Base-by-base conservation (phyloP, 2,113 vertebrate species). In the Chaetodon trifascialis region DNA sequence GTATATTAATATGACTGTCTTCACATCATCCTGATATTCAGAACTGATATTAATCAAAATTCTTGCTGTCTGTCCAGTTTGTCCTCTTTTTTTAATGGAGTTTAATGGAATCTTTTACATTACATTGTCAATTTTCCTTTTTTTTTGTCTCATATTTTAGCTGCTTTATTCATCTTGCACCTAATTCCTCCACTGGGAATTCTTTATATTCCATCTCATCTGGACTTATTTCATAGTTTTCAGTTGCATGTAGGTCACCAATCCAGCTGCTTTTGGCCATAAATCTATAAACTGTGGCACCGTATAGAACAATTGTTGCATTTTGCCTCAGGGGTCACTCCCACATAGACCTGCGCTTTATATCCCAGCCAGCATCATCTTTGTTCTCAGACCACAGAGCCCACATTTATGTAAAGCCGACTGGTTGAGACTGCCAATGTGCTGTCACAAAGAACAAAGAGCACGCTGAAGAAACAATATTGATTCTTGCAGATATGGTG, bases 251-350 rank as follows among this genome's bases (percentile, higher is more conserved):
- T 79, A 70, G 68, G 80, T 85, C 72, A 52, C 40, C 7, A 7
- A 71, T 72, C 52, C 71, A 58, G 47, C 49, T 64, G 40, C 55
- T 54, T 59, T 72, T 62, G 52, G 54, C 36, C 42, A 62, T 64
- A 14, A 49, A 78, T 74, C 72, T 30, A 16, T 74, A 60, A 84
- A 83, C n/a, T 16, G 65, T 9, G 54, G 60, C 15, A 47, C 17
- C 4, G 4, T 56, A 40, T 46, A 44, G 56, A 67, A 54, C 63
- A 78, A n/a, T 75, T 42, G 67, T 63, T 84, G 66, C n/a, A 10
- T 71, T 65, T 66, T 49, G 79, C 90, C 80, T 81, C 36, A 62
- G 82, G 89, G 82, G 76, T 89, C 86, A 82, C 85, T 79, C 90
- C 88, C 86, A 88, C 90, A 79, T 76, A 63, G 74, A 64, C 51